Evolutionary conservation across 2,888 invertebrate genomes (phyloP), one percentile per base, ranked within the genome.

Genomic region (Limnephilus marmoratus): DNA sequence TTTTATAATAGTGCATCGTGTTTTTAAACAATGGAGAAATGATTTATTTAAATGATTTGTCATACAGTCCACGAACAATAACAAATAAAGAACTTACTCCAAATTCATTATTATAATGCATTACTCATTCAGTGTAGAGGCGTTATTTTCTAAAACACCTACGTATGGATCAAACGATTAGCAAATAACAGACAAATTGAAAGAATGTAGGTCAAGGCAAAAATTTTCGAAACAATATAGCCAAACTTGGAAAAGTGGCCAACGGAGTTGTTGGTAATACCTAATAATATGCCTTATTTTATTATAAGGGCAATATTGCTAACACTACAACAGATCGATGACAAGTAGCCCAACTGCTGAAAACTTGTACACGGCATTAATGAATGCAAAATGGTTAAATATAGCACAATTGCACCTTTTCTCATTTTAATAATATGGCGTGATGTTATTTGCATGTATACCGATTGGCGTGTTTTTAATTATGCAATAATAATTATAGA

Each of bases 141-240:
- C 85, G 85, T 86, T n/a, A 37, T 83, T 34, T 31, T 13, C 82
- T 34, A 86, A 45, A 86, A 86, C 85, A 49, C 85, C 85, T 29
- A 86, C 85, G 49, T n/a, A 49, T 7, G 85, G 49, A 86, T 86
- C n/a, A 86, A 37, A 45, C 85, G 41, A 41, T 86, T 45, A 68
- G 7, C 68, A 68, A 24, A 68, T 18, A 68, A 7, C 68, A 68
- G 68, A 34, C 45, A 49, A 86, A 45, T 45, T 86, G 41, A 49
- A 45, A 86, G 12, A 86, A 86, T 86, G 24, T 86, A 45, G 85
- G 49, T 86, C 45, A 86, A 49, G 85, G 85, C 45, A 29, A 86
- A 68, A 68, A 68, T 9, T 68, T 24, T 68, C 68, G 24, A 68
- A 24, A 68, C 24, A n/a, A n/a, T 68, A 24, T n/a, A n/a, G 2